These are phyloP conservation scores for Myotis myotis DNA, from an alignment of 2,797 vertebrate genomes.

Conservation along the genomic window DNA sequence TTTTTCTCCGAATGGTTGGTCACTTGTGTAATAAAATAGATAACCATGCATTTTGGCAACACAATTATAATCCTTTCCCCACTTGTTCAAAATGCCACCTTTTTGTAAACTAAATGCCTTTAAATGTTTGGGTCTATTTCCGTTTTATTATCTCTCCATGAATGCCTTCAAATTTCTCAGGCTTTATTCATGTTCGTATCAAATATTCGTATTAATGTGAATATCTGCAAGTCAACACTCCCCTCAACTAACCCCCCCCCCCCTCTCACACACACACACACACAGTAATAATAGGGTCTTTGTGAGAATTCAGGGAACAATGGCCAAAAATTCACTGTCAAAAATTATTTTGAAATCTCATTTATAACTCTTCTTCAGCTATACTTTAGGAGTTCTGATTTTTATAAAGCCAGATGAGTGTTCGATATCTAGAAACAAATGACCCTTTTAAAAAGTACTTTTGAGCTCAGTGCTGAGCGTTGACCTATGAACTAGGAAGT, in stretches of 20 bases:
- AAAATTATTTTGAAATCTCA: neutral
- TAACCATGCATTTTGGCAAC: neutral
- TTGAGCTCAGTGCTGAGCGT: neutral
- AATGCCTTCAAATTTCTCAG: constrained; percentile 21
- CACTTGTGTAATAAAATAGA: neutral
- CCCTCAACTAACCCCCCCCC: neutral
- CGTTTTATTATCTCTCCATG: neutral
- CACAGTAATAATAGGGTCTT: neutral
- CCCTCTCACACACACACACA: neutral
- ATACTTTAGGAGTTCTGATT: neutral
- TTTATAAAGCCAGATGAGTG: neutral
- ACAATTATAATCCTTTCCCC: neutral
- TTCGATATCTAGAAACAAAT: neutral
- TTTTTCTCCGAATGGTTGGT: neutral
- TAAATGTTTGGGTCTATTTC: neutral
- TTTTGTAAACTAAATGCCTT: constrained; percentile 1
- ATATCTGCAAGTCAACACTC: neutral
- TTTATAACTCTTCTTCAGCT: neutral
- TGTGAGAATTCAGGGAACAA: neutral
- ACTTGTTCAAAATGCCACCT: neutral
- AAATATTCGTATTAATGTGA: neutral
- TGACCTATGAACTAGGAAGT: too few relatives aligned
- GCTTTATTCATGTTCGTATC: neutral
- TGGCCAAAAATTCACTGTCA: neutral
- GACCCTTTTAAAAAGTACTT: neutral